Evolutionary conservation across 2,113 vertebrate genomes (phyloP).

Genomic region (Tenebrosternarchus preto): DNA sequence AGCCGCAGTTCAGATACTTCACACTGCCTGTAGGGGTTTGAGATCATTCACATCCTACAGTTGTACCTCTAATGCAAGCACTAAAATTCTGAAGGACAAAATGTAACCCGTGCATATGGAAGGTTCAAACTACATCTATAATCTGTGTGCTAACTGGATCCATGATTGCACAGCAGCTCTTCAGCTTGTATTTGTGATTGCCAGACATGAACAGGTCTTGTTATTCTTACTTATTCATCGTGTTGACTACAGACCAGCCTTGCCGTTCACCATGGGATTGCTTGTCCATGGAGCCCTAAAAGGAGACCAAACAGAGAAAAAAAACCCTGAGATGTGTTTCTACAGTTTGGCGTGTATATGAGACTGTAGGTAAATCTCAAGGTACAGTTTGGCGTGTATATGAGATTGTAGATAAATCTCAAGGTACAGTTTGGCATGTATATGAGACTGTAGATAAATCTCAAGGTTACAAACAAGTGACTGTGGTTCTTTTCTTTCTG

Average conservation of each 20-base stretch:
- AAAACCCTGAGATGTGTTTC: neutral
- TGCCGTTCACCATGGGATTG: constrained; percentile 77
- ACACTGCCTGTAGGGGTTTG: too few species aligned
- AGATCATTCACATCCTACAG: too few species aligned
- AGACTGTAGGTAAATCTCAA: too few species aligned
- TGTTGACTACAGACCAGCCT: constrained; percentile 86
- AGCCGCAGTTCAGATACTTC: neutral
- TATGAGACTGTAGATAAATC: too few species aligned
- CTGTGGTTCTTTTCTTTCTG: neutral
- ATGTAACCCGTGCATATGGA: too few species aligned
- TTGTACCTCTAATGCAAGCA: too few species aligned
- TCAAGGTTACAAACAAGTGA: neutral
- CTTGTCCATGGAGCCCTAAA: constrained; percentile 75
- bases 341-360: neutral
- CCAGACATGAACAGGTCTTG: neutral
- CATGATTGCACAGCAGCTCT: neutral
- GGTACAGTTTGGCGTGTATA: too few species aligned
- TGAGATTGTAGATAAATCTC: too few species aligned
- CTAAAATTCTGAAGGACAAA: too few species aligned
- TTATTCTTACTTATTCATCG: constrained; percentile 82
- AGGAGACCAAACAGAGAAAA: neutral
- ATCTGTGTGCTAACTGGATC: neutral
- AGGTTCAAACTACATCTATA: neutral
- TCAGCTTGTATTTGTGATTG: neutral
- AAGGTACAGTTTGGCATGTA: too few species aligned